Base-by-base conservation (phyloP, 1,140 invertebrate species). In the Linepithema humile region DNA sequence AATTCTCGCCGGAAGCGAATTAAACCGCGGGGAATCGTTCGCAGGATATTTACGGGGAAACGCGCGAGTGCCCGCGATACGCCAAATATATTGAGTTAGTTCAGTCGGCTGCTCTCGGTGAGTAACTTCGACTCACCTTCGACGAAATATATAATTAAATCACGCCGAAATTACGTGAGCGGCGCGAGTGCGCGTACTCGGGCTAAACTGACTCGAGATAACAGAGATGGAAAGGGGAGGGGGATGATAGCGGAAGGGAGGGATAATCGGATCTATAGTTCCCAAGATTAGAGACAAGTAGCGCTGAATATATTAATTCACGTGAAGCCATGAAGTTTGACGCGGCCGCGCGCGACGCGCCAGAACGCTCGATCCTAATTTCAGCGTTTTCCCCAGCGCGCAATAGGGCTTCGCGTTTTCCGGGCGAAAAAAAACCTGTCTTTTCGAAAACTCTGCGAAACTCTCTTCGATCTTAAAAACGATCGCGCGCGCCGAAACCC, bases 71-170 rank as follows among this genome's bases (percentile, higher is more conserved):
- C 15, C 29, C 2, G 4, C 29, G 40, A 70, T 23, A 23, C 10
- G 12, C 35, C 70, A 32, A 57, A 20, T 26, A 40, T 7, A 38
- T 10, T 38, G 23, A 5, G 38, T 60, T 60, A 75, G 23, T 23
- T 62, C 38, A n/a, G n/a, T n/a, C 40, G 9, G 9, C 10, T 59
- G 12, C 17, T 73, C 50, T 3, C 35, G 26, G 40, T 40, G 17
- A 26, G 10, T 62, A 62, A 75, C 57, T 75, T 35, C 2, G 29
- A 7, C 7, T n/a, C 17, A 32, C 23, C 57, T 40, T 73, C 15
- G 70, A 29, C 9, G 43, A 40, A 73, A 75, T 75, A 45, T 62
- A 74, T 75, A 75, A 40, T 40, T 40, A 40, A 45, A 60, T 64
- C 48, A 35, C 0, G 40, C 10, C 12, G 6, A 60, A 64, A 64